Conservation (phyloP, 2,888 invertebrate genomes). For the Pseudanteris insignis region DNA sequence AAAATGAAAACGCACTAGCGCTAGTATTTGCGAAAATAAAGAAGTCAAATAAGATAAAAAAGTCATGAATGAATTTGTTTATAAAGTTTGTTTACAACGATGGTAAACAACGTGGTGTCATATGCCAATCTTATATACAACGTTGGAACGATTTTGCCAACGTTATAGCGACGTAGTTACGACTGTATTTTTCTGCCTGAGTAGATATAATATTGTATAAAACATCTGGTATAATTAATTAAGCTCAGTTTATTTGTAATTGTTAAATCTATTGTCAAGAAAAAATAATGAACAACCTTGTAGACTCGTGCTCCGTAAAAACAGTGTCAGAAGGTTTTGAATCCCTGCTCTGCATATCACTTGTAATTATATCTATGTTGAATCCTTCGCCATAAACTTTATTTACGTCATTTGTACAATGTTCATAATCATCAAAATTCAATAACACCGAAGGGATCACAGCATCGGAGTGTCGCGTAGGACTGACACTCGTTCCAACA, state of each 20-base stretch:
- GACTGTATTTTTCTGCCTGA: no score
- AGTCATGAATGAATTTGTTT: no score
- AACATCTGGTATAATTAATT: not conserved
- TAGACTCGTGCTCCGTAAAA: constrained; percentile 59
- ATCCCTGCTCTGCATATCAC: constrained; percentile 46
- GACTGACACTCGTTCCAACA: constrained; percentile 33
- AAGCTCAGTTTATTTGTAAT: no score
- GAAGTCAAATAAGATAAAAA: no score
- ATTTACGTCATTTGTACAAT: constrained; percentile 9
- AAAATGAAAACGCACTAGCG: no score
- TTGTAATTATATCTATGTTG: constrained; percentile 26
- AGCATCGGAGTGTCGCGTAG: constrained; percentile 55
- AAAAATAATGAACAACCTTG: constrained; percentile 39
- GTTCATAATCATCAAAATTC: constrained; percentile 56
- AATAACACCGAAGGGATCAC: constrained; percentile 56
- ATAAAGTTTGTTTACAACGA: no score
- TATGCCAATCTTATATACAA: no score
- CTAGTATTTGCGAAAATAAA: no score
- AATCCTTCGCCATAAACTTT: constrained; percentile 5
- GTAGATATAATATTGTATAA: not conserved
- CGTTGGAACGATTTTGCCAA: no score
- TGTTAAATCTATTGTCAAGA: no score
- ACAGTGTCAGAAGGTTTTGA: constrained; percentile 50
- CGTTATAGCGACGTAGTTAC: no score
- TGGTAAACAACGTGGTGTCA: no score